Evolutionary conservation across 2,888 invertebrate species (phyloP).

Genomic region (Hanleya hanleyi): DNA sequence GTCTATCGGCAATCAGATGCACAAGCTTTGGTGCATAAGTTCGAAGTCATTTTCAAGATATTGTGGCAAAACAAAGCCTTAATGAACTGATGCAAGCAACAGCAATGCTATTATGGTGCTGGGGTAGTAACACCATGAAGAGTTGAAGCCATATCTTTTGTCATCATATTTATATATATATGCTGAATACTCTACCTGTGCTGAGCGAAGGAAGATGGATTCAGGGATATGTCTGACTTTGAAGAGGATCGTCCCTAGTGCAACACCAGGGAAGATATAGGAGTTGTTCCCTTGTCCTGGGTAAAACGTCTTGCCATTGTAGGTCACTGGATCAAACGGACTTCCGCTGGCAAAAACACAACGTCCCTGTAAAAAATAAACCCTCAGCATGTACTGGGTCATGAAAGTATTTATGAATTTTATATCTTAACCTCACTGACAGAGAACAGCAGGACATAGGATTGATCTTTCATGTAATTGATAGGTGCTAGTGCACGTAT

Average conservation of each 20-base stretch:
- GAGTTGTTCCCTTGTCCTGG: slow-evolving; percentile 89
- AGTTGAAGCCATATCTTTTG: not conserved
- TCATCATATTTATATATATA: not conserved
- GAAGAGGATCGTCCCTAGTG: slow-evolving; percentile 93
- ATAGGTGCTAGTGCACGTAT: too few relatives aligned
- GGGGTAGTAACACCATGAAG: not conserved
- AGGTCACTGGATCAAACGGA: slow-evolving; percentile 90
- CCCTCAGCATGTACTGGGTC: too few relatives aligned
- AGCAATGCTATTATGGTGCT: not conserved
- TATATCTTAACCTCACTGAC: too few relatives aligned
- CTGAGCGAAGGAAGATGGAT: slow-evolving; percentile 93
- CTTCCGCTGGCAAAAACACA: slow-evolving; percentile 97
- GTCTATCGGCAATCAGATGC: too few relatives aligned
- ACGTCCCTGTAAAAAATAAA: slow-evolving; percentile 86
- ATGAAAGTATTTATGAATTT: too few relatives aligned
- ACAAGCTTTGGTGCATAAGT: too few relatives aligned
- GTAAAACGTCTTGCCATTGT: slow-evolving; percentile 85
- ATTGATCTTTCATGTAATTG: too few relatives aligned
- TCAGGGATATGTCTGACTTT: slow-evolving; percentile 95
- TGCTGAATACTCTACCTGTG: slow-evolving; percentile 79
- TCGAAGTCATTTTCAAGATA: too few relatives aligned
- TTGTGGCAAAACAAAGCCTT: too few relatives aligned
- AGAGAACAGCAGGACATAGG: too few relatives aligned
- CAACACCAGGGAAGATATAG: slow-evolving; percentile 84
- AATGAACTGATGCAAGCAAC: not conserved